Evolutionary conservation across 1,140 invertebrate genomes (phyloP).

Genomic region (Zaprionus taronus): DNA sequence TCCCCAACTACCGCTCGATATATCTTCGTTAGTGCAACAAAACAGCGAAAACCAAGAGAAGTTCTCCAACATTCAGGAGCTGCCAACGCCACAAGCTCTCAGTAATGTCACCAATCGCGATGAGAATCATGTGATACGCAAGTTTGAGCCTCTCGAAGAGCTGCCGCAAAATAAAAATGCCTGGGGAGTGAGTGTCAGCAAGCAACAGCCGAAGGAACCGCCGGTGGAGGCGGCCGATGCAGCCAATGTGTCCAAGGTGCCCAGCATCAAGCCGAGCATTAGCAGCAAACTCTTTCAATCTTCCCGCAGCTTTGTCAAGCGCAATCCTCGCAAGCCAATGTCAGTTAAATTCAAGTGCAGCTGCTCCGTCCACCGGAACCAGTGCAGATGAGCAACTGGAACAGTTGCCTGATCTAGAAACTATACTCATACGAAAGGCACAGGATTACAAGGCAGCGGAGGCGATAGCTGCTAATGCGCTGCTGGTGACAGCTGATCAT

Average conservation of each 20-base stretch:
- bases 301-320: constrained; percentile 87
- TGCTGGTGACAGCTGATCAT: constrained; percentile 35
- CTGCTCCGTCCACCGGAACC: neutral
- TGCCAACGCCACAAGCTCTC: constrained; percentile 40
- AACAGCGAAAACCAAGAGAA: constrained; percentile 16
- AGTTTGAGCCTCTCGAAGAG: constrained; percentile 68
- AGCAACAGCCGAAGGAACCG: constrained; percentile 66
- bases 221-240: constrained; percentile 21
- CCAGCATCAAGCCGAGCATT: constrained; percentile 85
- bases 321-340: constrained; percentile 91
- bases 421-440: constrained; percentile 78
- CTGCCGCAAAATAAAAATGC: constrained; percentile 84
- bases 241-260: constrained; percentile 57
- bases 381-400: constrained; percentile 12
- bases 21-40: constrained; percentile 56
- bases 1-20: constrained; percentile 64
- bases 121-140: constrained; percentile 65
- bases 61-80: constrained; percentile 48
- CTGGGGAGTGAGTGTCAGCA: constrained; percentile 87
- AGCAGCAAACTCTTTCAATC: constrained; percentile 89
- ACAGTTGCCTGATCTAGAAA: constrained; percentile 79
- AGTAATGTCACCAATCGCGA: constrained; percentile 63
- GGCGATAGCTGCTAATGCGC: constrained; percentile 42
- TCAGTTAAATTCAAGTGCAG: constrained; percentile 29
- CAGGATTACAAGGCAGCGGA: constrained; percentile 63